phyloP scores from a whole-genome alignment of 2,888 invertebrate species.

The Dascillus cervinus region DNA sequence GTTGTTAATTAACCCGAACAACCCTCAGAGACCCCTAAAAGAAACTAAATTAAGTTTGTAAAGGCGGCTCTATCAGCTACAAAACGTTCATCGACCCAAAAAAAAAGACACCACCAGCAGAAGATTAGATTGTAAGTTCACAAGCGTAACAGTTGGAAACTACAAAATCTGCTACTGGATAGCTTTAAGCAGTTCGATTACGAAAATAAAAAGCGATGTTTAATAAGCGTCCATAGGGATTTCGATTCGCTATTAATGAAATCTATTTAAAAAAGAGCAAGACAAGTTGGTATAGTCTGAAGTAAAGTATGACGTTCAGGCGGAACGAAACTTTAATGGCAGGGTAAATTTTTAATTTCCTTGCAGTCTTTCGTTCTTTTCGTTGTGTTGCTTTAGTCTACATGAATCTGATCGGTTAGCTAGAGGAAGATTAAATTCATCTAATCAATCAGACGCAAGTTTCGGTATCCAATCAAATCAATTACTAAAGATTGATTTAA shows the following conservation, averaged over 20 bases:
- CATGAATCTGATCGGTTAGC: slow-evolving; percentile 1
- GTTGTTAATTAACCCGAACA: slow-evolving; percentile 30
- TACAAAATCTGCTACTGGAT: slow-evolving; percentile 14
- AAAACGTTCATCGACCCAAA: slow-evolving; percentile 22
- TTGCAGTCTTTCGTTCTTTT: too few species aligned
- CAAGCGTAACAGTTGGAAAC: slow-evolving; percentile 17
- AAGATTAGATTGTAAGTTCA: slow-evolving; percentile 19
- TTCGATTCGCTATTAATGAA: too few species aligned
- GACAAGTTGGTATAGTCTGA: too few species aligned
- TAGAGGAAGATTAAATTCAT: slow-evolving; percentile 11
- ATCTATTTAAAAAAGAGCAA: too few species aligned
- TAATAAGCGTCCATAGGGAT: too few species aligned
- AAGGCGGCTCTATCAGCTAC: slow-evolving; percentile 24
- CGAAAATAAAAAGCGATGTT: slow-evolving; percentile 1
- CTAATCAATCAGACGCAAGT: slow-evolving; percentile 13
- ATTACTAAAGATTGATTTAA: slow-evolving; percentile 14
- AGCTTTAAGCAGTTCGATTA: slow-evolving; percentile 12
- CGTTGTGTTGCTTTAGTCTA: too few species aligned
- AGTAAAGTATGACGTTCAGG: too few species aligned
- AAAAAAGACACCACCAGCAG: slow-evolving; percentile 15
- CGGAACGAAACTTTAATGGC: too few species aligned
- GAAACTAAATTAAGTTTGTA: slow-evolving; percentile 29
- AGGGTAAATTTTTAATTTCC: too few species aligned
- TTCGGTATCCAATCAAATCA: slow-evolving; percentile 13
- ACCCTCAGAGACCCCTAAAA: slow-evolving; percentile 19